Conservation (phyloP, 2,888 invertebrate species). For the Vannuccia rotundouncinata region DNA sequence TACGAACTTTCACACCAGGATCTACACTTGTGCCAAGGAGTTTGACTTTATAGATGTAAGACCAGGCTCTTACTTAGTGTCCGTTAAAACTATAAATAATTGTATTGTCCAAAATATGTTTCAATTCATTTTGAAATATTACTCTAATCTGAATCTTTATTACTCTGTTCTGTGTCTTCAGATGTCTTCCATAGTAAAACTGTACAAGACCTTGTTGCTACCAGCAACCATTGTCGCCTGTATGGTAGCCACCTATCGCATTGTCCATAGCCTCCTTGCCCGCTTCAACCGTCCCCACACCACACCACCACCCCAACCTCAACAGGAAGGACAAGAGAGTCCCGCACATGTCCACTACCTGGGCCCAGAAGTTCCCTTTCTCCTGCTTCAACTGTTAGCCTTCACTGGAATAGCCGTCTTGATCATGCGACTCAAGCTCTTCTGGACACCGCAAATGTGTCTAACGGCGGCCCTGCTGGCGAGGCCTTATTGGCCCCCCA, state of each 20-base stretch:
- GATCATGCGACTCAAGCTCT: conserved; percentile 71
- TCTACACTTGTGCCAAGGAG: conserved; percentile 71
- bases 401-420: conserved; percentile 69
- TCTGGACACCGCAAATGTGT: conserved; percentile 72
- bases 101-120: too few species aligned
- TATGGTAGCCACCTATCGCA: conserved; percentile 40
- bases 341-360: not conserved
- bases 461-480: conserved; percentile 67
- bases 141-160: too few species aligned
- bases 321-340: not conserved
- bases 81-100: too few species aligned
- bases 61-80: not conserved
- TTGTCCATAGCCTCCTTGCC: not conserved
- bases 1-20: conserved; percentile 68
- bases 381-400: conserved; percentile 64
- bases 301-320: not conserved
- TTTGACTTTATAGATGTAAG: conserved; percentile 63
- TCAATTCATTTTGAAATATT: too few species aligned
- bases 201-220: conserved; percentile 62
- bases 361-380: not conserved
- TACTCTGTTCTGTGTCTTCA: not conserved
- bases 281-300: not conserved
- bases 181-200: conserved; percentile 45
- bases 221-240: conserved; percentile 60
- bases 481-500: conserved; percentile 50